Evolutionary conservation across 2,113 vertebrate genomes (phyloP), one percentile per base, ranked within the genome.

Genomic region (Chloebia gouldiae): DNA sequence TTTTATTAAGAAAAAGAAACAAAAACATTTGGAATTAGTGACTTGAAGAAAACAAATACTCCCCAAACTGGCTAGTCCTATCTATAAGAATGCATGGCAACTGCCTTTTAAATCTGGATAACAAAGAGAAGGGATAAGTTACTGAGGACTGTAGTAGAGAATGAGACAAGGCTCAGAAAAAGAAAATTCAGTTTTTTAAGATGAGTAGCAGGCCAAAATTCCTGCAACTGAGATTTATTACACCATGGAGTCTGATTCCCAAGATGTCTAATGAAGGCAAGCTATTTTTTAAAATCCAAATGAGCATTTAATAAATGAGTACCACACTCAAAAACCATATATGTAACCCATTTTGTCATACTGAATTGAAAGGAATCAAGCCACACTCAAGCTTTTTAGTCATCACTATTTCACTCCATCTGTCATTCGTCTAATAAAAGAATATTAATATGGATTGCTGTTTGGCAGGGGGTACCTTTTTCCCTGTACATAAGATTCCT

Each of bases 281-380:
- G 84, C 45, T 88, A 94, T 92, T 95, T 96, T 95, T 87, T 92
- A 16, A 95, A 96, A 86, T 91, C 66, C 81, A 97, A 96, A 96
- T 61, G 33, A 95, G 37, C 75, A 90, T 91, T 94, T 91, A 89
- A 95, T 96, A 95, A 97, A 97, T 79, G 37, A 95, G 39, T 82
- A 90, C 61, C 96, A 93, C 81, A 70, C 81, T 94, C 66, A 77
- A 21, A 49, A 90, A 15, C 33, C 50, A 40, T 91, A 94, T 51
- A 88, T 61, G 54, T 94, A 91, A 85, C 54, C 89, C 22, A 1
- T 83, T 95, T 91, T 87, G 73, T 90, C 93, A 85, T 86, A 90
- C 63, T 44, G 75, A 91, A 91, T 71, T 89, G 78, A 88, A 96
- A 93, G 76, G 82, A 80, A 95, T 95, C 95, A 94, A 60, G 73